phyloP scores from a whole-genome alignment of 1,140 invertebrate species.

The Drosophila nikananu region DNA sequence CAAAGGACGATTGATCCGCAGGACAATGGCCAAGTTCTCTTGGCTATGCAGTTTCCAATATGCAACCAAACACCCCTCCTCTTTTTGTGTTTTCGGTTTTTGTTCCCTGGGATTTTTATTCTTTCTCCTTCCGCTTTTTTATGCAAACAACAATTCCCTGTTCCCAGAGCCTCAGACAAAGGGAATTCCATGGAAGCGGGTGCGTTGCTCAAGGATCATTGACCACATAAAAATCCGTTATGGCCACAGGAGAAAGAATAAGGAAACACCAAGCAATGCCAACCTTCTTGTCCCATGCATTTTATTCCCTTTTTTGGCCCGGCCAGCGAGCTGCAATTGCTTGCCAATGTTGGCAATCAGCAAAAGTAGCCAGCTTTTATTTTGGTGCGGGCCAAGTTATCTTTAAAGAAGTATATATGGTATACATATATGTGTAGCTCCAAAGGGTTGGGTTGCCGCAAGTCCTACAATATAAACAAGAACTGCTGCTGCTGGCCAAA shows the following conservation, averaged over 20 bases:
- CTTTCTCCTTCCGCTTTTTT: conserved; percentile 24
- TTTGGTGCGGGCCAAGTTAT: conserved; percentile 39
- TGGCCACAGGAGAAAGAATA: conserved; percentile 40
- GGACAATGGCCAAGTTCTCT: conserved; percentile 25
- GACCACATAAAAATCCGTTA: conserved; percentile 81
- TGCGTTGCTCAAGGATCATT: conserved; percentile 70
- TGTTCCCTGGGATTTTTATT: conserved; percentile 7
- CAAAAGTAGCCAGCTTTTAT: conserved; percentile 28
- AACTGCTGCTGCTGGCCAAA: conserved; percentile 46
- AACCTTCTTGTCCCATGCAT: conserved; percentile 43
- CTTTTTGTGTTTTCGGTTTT: neutral
- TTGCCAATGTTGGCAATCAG: conserved; percentile 55
- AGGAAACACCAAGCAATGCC: conserved; percentile 26
- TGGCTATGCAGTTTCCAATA: conserved; percentile 22
- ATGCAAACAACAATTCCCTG: conserved; percentile 51
- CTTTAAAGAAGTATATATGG: neutral
- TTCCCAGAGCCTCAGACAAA: conserved; percentile 38
- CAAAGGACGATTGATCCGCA: conserved; percentile 19
- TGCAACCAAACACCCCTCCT: conserved; percentile 2
- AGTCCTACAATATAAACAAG: conserved; percentile 16
- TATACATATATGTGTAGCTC: neutral
- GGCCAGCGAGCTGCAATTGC: conserved; percentile 37
- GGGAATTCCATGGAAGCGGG: conserved; percentile 48
- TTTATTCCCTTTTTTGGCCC: conserved; percentile 77
- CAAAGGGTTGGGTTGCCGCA: conserved; percentile 5